Evolutionary conservation across 2,113 vertebrate species (phyloP), one percentile per base, ranked within the genome.

Genomic region (Neolamprologus sp.): DNA sequence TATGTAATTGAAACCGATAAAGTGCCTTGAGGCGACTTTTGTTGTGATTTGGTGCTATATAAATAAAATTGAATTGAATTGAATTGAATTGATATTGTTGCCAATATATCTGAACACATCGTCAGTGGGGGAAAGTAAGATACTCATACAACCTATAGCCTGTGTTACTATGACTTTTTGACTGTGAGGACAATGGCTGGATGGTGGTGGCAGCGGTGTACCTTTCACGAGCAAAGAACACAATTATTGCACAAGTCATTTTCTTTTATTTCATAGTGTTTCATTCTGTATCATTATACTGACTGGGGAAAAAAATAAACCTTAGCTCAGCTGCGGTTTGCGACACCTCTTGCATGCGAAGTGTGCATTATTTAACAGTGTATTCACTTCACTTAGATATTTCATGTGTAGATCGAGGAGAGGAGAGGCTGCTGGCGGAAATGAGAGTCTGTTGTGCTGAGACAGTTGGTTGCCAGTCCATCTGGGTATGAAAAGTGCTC

Each of bases 401-500:
- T 37, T 81, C 33, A n/a, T 83, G 60, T 78, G 28, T 58, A 73
- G 35, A 49, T 28, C 71, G 71, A 7, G 57, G 47, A 60, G 58
- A 79, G 51, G 53, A 81, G 82, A 81, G 45, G 79, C 86, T 75
- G 23, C 11, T 90, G 58, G 80, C 47, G 60, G 83, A 79, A 82
- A 54, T 87, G 81, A 85, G 63, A 93, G 87, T 28, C 87, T 71
- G 51, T 73, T 92, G 81, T 87, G 79, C 63, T 81, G 89, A 91
- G 89, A 86, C 83, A 81, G 75, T 89, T 51, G 31, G 83, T 51
- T 89, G 90, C 82, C 87, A 87, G 85, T 90, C 87, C 87, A 85
- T 94, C 88, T 93, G 90, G 86, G 51, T 57, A 83, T 60, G 58
- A 78, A 84, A 85, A 92, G 37, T 68, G 54, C 83, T 92, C 83